Percentiles rank a stretch among this genome's conserved stretches.
These are phyloP conservation scores for Pseudobourletiella spinata DNA, from an alignment of 1,140 invertebrate species.

Conservation along the genomic window DNA sequence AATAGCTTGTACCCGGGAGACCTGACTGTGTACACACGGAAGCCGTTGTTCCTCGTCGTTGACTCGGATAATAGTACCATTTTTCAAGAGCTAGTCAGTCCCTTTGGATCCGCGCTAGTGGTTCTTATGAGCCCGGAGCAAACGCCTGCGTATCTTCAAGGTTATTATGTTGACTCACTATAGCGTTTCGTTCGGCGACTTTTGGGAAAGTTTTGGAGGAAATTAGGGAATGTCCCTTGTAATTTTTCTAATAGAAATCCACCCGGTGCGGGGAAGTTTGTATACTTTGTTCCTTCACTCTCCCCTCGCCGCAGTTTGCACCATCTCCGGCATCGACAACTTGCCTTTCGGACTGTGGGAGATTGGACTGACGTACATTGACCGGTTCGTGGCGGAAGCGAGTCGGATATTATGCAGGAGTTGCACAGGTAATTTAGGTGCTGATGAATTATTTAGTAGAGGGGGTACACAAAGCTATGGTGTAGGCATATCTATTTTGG, in stretches of 20 bases:
- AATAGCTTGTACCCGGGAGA: constrained; percentile 92
- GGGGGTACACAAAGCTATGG: too few species aligned
- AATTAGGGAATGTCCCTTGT: not conserved
- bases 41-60: constrained; percentile 85
- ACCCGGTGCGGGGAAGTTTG: constrained; percentile 57
- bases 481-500: too few species aligned
- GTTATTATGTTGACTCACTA: too few species aligned
- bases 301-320: constrained; percentile 85
- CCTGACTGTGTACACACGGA: constrained; percentile 75
- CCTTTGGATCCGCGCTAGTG: constrained; percentile 90
- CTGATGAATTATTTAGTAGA: too few species aligned
- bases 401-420: constrained; percentile 55
- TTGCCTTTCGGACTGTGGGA: constrained; percentile 83
- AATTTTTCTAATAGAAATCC: too few species aligned
- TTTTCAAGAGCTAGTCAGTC: constrained; percentile 82
- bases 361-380: constrained; percentile 74
- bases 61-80: constrained; percentile 93
- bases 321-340: constrained; percentile 78
- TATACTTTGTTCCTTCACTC: constrained; percentile 93
- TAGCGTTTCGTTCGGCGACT: too few species aligned
- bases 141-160: constrained; percentile 66
- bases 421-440: not conserved
- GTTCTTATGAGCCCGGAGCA: constrained; percentile 90
- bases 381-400: constrained; percentile 82
- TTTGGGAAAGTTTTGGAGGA: not conserved